phyloP scores from a whole-genome alignment of 2,888 invertebrate genomes.

The Argynnis bischoffii region DNA sequence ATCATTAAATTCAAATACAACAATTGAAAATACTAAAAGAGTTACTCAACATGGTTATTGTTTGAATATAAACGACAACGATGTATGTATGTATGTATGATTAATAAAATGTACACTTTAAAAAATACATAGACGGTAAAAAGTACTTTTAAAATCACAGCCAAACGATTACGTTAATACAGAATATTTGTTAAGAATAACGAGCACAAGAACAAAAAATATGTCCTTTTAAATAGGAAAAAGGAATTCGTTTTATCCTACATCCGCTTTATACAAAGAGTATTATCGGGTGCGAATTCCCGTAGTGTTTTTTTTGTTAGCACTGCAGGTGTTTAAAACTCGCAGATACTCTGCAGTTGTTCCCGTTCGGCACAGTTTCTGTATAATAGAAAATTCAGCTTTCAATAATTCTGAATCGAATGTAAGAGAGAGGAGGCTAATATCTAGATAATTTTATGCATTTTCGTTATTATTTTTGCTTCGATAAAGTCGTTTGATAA shows the following conservation, averaged over 20 bases:
- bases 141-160: too few relatives aligned
- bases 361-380: conserved; percentile 39
- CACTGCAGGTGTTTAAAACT: conserved; percentile 40
- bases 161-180: neutral
- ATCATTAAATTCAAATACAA: conserved; percentile 13
- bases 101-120: too few relatives aligned
- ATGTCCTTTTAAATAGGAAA: conserved; percentile 22
- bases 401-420: conserved; percentile 39
- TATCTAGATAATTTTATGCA: conserved; percentile 3
- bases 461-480: conserved; percentile 3
- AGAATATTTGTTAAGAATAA: conserved; percentile 12
- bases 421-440: conserved; percentile 15
- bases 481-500: conserved; percentile 1
- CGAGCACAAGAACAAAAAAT: conserved; percentile 20
- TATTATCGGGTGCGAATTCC: conserved; percentile 30
- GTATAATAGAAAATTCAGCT: conserved; percentile 43
- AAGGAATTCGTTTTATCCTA: conserved; percentile 29
- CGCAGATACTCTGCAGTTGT: conserved; percentile 39
- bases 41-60: neutral
- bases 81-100: too few relatives aligned
- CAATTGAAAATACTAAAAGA: neutral
- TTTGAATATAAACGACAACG: neutral
- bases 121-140: too few relatives aligned
- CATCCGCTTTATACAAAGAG: conserved; percentile 37
- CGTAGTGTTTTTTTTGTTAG: conserved; percentile 31